phyloP scores from a whole-genome alignment of 2,797 vertebrate species.

The Ceyx erithaca region DNA sequence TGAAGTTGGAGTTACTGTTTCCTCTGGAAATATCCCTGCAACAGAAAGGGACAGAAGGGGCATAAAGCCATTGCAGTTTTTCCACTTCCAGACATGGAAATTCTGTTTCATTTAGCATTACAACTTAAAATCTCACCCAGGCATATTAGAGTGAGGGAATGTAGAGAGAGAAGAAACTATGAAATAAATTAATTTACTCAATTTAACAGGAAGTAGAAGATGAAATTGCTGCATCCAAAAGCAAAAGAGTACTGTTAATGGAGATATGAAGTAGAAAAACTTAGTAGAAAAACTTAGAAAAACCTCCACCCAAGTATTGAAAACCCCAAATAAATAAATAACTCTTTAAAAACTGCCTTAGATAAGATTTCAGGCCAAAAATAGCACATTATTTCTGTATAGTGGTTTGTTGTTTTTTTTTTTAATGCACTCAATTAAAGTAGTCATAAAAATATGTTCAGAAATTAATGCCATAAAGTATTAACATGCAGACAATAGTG shows the following conservation, averaged over 20 bases:
- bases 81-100: neutral
- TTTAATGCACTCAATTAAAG: conserved; percentile 17
- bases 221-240: neutral
- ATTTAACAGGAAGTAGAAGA: neutral
- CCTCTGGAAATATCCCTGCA: neutral
- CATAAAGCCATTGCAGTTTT: neutral
- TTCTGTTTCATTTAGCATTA: neutral
- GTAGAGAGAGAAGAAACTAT: neutral
- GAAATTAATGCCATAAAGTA: conserved; percentile 57
- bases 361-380: neutral
- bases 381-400: neutral
- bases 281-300: neutral
- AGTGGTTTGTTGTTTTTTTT: neutral
- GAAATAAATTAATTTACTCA: neutral
- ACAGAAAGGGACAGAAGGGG: neutral
- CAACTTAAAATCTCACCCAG: neutral
- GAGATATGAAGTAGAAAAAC: neutral
- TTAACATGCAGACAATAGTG: conserved; percentile 42
- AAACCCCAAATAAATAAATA: neutral
- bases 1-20: neutral
- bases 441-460: conserved; percentile 17
- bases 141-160: rapidly evolving
- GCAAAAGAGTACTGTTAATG: neutral
- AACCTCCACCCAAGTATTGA: neutral
- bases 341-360: neutral